A percentile compares a stretch with the other conserved stretches of the same genome.
These are phyloP conservation scores for Pluvianellus socialis DNA, from an alignment of 2,113 vertebrate genomes.

Conservation along the genomic window DNA sequence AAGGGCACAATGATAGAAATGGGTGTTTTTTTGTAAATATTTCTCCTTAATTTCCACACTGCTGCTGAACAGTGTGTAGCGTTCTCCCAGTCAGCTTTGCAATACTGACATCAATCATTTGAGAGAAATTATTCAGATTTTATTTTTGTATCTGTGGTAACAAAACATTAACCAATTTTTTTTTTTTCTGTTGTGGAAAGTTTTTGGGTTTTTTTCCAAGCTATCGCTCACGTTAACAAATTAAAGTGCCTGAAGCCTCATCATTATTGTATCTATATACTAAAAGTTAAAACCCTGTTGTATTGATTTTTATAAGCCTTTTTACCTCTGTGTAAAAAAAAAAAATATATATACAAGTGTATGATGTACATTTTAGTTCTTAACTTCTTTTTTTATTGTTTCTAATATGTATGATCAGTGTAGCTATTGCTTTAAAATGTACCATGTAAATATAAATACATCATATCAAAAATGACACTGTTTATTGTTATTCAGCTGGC, in stretches of 20 bases:
- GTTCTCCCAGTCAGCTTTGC: conserved; percentile 77
- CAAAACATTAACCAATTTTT: conserved; percentile 80
- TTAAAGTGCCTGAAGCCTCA: conserved; percentile 94
- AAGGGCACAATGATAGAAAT: conserved; percentile 74
- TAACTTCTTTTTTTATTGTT: conserved; percentile 92
- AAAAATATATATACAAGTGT: conserved; percentile 94
- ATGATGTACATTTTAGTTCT: conserved; percentile 98
- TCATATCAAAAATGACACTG: conserved; percentile 72
- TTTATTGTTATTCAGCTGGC: neutral
- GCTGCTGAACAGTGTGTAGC: conserved; percentile 70
- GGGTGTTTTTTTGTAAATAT: conserved; percentile 76
- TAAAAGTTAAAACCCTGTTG: conserved; percentile 85
- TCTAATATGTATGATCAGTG: conserved; percentile 94
- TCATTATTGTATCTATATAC: conserved; percentile 86
- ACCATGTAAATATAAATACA: conserved; percentile 91
- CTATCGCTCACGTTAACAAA: conserved; percentile 88
- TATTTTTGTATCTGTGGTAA: conserved; percentile 89
- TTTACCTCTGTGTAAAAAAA: conserved; percentile 95
- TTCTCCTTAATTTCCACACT: conserved; percentile 72
- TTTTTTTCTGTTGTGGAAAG: conserved; percentile 70
- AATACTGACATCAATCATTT: conserved; percentile 78
- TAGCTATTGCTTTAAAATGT: conserved; percentile 90
- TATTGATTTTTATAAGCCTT: conserved; percentile 93
- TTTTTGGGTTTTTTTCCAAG: conserved; percentile 57
- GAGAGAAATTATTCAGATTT: conserved; percentile 82